Conservation (phyloP, 2,113 vertebrate genomes). For the Diglossa brunneiventris region DNA sequence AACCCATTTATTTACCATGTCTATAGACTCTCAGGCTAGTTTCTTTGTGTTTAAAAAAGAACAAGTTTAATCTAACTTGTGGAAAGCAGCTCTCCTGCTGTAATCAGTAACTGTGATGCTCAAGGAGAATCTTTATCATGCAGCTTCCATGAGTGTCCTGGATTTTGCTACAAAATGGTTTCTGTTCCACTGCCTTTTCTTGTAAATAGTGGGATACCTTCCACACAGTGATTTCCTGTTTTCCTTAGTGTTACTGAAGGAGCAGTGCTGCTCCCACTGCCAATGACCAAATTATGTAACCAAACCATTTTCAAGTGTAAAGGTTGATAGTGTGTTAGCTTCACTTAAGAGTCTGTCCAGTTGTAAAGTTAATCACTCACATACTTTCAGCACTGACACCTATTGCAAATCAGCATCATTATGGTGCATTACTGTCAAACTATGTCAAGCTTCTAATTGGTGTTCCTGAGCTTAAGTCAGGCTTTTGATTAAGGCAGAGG, state of each 20-base stretch:
- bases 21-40: not conserved
- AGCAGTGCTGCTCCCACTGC: not conserved
- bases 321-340: not conserved
- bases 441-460: not conserved
- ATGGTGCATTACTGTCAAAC: not conserved
- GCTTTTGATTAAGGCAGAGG: not conserved
- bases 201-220: slow-evolving; percentile 16
- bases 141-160: not conserved
- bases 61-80: rapidly evolving
- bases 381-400: not conserved
- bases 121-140: not conserved
- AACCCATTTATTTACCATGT: not conserved
- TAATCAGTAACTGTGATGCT: not conserved
- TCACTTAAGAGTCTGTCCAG: not conserved
- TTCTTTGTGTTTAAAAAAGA: not conserved
- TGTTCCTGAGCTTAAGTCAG: not conserved
- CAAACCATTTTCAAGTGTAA: not conserved
- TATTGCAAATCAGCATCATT: not conserved
- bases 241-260: not conserved
- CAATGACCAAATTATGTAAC: not conserved
- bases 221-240: not conserved
- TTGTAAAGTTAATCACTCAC: not conserved
- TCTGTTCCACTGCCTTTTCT: not conserved
- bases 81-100: not conserved
- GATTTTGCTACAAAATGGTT: slow-evolving; percentile 16